These are phyloP conservation scores for Trididemnum nubilum DNA, from an alignment of 23 tunicate species.

Conservation along the genomic window DNA sequence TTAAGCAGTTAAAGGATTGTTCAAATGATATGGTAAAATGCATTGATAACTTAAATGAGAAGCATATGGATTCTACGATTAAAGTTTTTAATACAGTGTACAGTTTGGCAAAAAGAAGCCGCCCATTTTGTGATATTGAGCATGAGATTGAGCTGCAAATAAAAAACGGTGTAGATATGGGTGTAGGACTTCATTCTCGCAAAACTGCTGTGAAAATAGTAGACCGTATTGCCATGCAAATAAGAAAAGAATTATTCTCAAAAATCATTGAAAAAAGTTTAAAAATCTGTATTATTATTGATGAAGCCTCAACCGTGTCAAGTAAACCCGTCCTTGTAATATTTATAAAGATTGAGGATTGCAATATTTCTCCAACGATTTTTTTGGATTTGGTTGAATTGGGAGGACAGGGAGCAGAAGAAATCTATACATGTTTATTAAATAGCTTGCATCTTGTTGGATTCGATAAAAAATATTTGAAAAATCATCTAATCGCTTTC, in stretches of 20 bases:
- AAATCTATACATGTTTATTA: conserved; percentile 41
- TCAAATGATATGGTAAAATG: conserved; percentile 21
- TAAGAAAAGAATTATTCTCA: conserved; percentile 42
- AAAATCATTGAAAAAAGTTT: conserved; percentile 55
- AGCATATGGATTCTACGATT: conserved; percentile 41
- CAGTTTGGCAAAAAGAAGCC: conserved; percentile 56
- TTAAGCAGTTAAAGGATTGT: conserved; percentile 32
- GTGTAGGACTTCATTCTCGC: conserved; percentile 51
- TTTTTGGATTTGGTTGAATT: conserved; percentile 60
- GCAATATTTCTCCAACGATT: conserved; percentile 49
- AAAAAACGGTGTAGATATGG: conserved; percentile 66
- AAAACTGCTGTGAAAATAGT: conserved; percentile 65
- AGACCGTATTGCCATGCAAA: conserved; percentile 50
- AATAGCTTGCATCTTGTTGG: conserved; percentile 57
- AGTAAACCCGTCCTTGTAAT: conserved; percentile 48
- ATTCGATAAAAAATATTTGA: conserved; percentile 52
- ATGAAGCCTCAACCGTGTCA: conserved; percentile 62
- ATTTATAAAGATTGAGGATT: conserved; percentile 51
- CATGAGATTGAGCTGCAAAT: conserved; percentile 62
- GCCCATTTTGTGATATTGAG: conserved; percentile 49
- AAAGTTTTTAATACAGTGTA: conserved; percentile 66
- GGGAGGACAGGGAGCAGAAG: conserved; percentile 53
- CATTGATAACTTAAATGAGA: conserved; percentile 24
- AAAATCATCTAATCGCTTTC: conserved; percentile 42
- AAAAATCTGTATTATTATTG: conserved; percentile 54